phyloP scores from a whole-genome alignment of 1,140 invertebrate species.

The Drosophila tani region DNA sequence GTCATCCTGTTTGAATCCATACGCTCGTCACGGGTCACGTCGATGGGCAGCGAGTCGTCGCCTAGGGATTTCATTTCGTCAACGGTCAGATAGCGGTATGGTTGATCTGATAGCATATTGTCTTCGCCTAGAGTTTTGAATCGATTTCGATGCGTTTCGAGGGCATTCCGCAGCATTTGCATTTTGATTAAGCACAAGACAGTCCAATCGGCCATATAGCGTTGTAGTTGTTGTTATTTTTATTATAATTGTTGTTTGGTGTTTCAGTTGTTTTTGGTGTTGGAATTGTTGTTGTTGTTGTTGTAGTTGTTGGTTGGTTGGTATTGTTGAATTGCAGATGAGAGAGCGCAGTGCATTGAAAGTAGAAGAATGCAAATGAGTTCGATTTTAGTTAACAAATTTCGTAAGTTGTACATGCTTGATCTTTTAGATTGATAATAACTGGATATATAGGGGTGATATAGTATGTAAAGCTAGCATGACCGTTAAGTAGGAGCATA shows the following conservation, averaged over 20 bases:
- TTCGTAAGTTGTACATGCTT: constrained; percentile 68
- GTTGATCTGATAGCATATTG: constrained; percentile 94
- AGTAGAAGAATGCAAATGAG: constrained; percentile 85
- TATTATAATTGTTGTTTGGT: constrained; percentile 40
- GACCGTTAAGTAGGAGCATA: constrained; percentile 58
- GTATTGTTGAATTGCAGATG: constrained; percentile 62
- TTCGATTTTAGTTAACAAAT: constrained; percentile 87
- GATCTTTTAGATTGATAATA: constrained; percentile 23
- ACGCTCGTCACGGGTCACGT: constrained; percentile 95
- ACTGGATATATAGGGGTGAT: constrained; percentile 48
- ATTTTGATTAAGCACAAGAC: constrained; percentile 79
- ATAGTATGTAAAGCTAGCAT: constrained; percentile 71
- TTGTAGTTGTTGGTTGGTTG: constrained; percentile 40
- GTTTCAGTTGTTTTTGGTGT: constrained; percentile 44
- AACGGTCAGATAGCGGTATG: constrained; percentile 95
- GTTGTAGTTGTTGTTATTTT: constrained; percentile 58
- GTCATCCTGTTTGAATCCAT: constrained; percentile 88
- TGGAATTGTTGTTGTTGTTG: constrained; percentile 38
- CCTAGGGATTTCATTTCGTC: constrained; percentile 98
- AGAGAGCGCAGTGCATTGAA: constrained; percentile 76
- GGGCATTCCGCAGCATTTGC: constrained; percentile 73
- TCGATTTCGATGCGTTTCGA: constrained; percentile 55
- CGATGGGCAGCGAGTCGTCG: constrained; percentile 96
- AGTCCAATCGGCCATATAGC: constrained; percentile 77
- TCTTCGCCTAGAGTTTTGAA: constrained; percentile 90